Conservation (phyloP, 2,888 invertebrate species). For the Clusia tigrina region DNA sequence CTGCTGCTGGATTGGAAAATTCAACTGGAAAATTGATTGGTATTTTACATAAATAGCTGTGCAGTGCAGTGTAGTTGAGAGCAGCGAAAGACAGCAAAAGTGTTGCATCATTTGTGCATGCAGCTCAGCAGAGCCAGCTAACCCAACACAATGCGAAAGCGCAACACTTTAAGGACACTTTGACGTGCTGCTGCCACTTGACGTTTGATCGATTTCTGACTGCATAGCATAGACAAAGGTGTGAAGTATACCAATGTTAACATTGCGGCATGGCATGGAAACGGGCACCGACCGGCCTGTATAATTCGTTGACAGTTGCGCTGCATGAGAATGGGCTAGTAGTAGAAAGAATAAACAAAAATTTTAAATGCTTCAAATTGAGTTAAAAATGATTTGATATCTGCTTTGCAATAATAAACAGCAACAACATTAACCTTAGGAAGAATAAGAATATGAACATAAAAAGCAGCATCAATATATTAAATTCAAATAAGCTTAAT, state of each 20-base stretch:
- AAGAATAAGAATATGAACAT: too few relatives aligned
- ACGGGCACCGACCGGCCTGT: too few relatives aligned
- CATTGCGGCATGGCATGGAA: too few relatives aligned
- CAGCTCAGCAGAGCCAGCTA: not conserved
- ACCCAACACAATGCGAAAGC: not conserved
- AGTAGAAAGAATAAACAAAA: too few relatives aligned
- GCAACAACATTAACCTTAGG: too few relatives aligned
- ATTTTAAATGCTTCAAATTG: too few relatives aligned
- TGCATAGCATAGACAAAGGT: not conserved
- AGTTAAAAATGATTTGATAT: too few relatives aligned
- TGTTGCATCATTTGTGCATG: not conserved
- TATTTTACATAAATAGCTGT: slow-evolving; percentile 42
- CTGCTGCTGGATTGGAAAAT: slow-evolving; percentile 9
- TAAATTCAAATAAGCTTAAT: too few relatives aligned
- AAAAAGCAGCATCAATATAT: too few relatives aligned
- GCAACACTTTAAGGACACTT: slow-evolving; percentile 22
- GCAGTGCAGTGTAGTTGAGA: slow-evolving; percentile 7
- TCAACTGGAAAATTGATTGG: slow-evolving; percentile 30
- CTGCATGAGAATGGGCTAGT: too few relatives aligned
- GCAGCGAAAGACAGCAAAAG: not conserved
- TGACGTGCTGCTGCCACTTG: slow-evolving; percentile 32
- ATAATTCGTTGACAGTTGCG: too few relatives aligned
- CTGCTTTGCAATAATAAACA: too few relatives aligned
- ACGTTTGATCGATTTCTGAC: slow-evolving; percentile 44
- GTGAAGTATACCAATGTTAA: slow-evolving; percentile 5